Evolutionary conservation across 2,888 invertebrate genomes (phyloP).

Genomic region (Ceraclea dissimilis): DNA sequence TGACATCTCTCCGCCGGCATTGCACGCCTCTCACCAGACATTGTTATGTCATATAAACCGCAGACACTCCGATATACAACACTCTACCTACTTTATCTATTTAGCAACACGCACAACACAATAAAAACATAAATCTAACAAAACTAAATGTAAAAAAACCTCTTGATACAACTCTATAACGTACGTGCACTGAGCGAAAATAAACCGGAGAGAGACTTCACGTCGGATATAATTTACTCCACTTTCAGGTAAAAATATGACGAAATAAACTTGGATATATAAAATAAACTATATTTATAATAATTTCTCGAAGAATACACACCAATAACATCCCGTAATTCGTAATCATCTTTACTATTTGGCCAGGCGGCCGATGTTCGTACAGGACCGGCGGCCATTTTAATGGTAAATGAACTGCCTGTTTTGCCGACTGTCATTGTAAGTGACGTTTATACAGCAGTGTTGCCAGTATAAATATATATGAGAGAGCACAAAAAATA

Average conservation of each 20-base stretch:
- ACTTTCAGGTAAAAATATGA: neutral
- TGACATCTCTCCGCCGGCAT: slow-evolving; percentile 6
- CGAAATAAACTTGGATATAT: neutral
- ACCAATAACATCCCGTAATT: slow-evolving; percentile 90
- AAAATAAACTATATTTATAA: neutral
- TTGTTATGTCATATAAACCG: slow-evolving; percentile 13
- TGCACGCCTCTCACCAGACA: neutral
- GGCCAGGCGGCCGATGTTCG: slow-evolving; percentile 57
- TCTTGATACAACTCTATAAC: slow-evolving; percentile 6
- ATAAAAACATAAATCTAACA: slow-evolving; percentile 7
- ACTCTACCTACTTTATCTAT: slow-evolving; percentile 6
- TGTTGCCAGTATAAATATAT: slow-evolving; percentile 4
- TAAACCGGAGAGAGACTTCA: slow-evolving; percentile 10
- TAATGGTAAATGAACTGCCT: slow-evolving; percentile 15
- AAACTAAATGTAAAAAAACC: slow-evolving; percentile 11
- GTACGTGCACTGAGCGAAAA: slow-evolving; percentile 11
- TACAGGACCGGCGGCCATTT: slow-evolving; percentile 20
- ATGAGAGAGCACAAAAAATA: too few relatives aligned
- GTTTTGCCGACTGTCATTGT: slow-evolving; percentile 13
- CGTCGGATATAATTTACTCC: slow-evolving; percentile 6
- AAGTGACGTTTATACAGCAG: slow-evolving; percentile 7
- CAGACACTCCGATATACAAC: neutral
- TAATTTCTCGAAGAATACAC: slow-evolving; percentile 13
- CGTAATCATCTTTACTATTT: slow-evolving; percentile 86
- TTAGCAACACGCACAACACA: slow-evolving; percentile 7